Evolutionary conservation across 2,113 vertebrate species (phyloP).

Genomic region (Dicaeum eximium): DNA sequence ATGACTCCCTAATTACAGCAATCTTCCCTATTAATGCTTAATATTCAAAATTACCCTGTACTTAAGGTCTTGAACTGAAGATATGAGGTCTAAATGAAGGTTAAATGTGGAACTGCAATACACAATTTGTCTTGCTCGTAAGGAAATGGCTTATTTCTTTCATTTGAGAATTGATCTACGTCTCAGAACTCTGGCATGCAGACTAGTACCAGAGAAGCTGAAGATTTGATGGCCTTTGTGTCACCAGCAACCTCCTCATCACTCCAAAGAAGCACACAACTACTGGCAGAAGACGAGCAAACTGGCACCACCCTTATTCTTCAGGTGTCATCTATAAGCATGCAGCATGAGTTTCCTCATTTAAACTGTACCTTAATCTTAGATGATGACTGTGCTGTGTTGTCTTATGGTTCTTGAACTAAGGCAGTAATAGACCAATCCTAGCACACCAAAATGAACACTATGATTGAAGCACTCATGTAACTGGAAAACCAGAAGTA

Average conservation of each 20-base stretch:
- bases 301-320: not conserved
- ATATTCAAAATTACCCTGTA: slow-evolving; percentile 26
- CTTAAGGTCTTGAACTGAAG: slow-evolving; percentile 19
- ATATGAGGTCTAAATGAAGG: not conserved
- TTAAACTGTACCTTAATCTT: not conserved
- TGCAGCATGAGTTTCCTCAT: not conserved
- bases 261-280: not conserved
- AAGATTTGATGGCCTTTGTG: not conserved
- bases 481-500: not conserved
- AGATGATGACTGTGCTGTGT: not conserved
- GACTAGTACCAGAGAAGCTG: not conserved
- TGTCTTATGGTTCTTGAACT: not conserved
- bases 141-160: not conserved
- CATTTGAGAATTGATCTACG: not conserved
- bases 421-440: not conserved
- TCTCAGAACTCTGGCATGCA: not conserved
- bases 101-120: not conserved
- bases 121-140: not conserved
- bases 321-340: rapidly evolving
- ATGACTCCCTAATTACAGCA: slow-evolving; percentile 5
- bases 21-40: slow-evolving; percentile 17
- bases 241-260: not conserved
- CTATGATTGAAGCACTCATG: rapidly evolving
- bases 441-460: not conserved
- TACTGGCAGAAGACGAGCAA: not conserved